Evolutionary conservation across 2,797 vertebrate species (phyloP).

Genomic region (Paramormyrops hopkinsi): DNA sequence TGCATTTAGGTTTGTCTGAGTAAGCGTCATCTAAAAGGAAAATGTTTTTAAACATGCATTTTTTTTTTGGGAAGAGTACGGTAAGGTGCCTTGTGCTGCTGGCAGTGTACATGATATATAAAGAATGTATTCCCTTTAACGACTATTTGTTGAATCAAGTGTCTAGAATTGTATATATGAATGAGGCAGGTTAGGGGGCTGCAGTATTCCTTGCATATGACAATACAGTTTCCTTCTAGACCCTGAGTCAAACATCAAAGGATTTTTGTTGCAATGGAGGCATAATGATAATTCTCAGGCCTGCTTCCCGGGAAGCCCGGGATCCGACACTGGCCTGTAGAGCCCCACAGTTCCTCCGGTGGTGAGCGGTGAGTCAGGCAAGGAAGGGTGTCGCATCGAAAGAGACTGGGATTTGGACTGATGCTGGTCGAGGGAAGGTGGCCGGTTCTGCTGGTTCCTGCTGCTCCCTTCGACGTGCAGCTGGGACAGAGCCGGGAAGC

Average conservation of each 20-base stretch:
- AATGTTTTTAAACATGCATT: constrained; percentile 69
- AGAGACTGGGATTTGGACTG: constrained; percentile 70
- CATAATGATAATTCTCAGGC: constrained; percentile 59
- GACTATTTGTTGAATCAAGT: neutral
- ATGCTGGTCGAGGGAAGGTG: constrained; percentile 50
- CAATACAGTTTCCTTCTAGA: constrained; percentile 78
- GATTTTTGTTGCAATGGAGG: constrained; percentile 62
- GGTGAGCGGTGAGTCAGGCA: constrained; percentile 65
- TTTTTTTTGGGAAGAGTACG: constrained; percentile 64
- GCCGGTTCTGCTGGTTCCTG: constrained; percentile 51
- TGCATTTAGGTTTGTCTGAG: constrained; percentile 46
- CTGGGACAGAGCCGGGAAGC: constrained; percentile 70
- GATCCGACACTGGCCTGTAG: constrained; percentile 81
- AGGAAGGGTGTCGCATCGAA: constrained; percentile 69
- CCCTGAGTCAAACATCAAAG: constrained; percentile 95
- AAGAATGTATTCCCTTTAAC: constrained; percentile 34
- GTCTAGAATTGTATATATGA: neutral
- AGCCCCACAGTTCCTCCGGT: constrained; percentile 67
- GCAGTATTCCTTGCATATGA: constrained; percentile 81
- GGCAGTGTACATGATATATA: constrained; percentile 71
- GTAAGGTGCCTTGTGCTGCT: constrained; percentile 76
- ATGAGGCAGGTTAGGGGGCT: constrained; percentile 65
- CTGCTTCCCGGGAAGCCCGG: constrained; percentile 79
- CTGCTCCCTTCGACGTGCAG: constrained; percentile 41
- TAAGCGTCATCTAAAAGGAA: constrained; percentile 50